These are phyloP conservation scores for Prolemur simus DNA, from an alignment of 2,113 vertebrate genomes.

Conservation along the genomic window DNA sequence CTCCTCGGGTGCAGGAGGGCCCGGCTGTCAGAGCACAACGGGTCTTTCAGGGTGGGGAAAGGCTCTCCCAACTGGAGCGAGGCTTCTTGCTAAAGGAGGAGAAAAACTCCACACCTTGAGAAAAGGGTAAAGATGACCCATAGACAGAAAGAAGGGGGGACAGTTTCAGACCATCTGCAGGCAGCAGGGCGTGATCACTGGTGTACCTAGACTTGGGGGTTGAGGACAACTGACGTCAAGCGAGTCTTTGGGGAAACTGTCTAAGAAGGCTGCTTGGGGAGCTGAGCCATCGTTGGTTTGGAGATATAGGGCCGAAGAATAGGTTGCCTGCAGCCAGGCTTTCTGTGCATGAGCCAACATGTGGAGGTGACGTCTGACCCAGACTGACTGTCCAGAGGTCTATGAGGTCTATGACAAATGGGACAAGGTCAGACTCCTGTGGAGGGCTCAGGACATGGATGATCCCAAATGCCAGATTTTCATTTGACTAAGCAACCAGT, in stretches of 20 bases:
- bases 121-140: not conserved
- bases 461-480: not conserved
- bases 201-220: not conserved
- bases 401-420: not conserved
- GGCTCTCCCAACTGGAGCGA: too few species aligned
- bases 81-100: not conserved
- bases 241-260: not conserved
- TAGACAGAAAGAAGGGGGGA: not conserved
- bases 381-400: not conserved
- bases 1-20: not conserved
- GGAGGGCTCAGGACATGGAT: not conserved
- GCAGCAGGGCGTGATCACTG: not conserved
- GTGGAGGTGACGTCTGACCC: not conserved
- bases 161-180: not conserved
- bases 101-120: not conserved
- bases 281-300: not conserved
- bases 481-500: not conserved
- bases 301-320: not conserved
- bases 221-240: not conserved
- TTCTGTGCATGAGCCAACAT: not conserved
- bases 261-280: not conserved
- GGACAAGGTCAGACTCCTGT: not conserved
- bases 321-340: not conserved
- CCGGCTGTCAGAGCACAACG: not conserved
- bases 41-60: not conserved